Percentiles rank a stretch among this genome's conserved stretches.
Conservation (phyloP, 2,797 vertebrate species). For the Sebastes oblongus region DNA sequence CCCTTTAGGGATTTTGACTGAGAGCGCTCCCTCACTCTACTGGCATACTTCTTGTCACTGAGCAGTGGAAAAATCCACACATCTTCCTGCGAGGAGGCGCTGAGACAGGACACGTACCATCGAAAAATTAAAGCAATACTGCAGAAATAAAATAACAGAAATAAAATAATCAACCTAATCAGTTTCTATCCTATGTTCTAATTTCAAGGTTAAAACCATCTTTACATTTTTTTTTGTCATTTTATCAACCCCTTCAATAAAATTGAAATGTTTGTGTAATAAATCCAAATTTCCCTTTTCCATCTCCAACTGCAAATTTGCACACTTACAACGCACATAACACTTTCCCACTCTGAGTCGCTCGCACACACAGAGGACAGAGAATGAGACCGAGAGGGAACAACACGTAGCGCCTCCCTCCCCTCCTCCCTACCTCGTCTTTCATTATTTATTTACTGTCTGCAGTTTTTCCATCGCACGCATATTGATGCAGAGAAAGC, state of each 20-base stretch:
- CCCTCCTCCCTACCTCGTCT: slow-evolving; percentile 65
- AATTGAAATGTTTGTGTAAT: neutral
- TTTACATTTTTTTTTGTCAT: neutral
- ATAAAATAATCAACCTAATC: neutral
- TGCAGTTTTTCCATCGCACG: slow-evolving; percentile 83
- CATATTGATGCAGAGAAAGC: slow-evolving; percentile 86
- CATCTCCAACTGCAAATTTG: neutral
- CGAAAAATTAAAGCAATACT: neutral
- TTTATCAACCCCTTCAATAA: neutral
- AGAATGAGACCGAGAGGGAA: slow-evolving; percentile 63
- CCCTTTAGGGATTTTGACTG: slow-evolving; percentile 65
- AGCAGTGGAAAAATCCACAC: slow-evolving; percentile 31
- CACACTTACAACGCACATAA: slow-evolving; percentile 32
- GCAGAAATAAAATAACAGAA: neutral
- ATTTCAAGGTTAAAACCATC: slow-evolving; percentile 26
- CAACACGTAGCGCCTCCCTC: slow-evolving; percentile 43
- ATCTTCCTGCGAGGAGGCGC: slow-evolving; percentile 16
- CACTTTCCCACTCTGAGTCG: slow-evolving; percentile 57
- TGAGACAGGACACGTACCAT: neutral
- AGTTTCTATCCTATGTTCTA: neutral
- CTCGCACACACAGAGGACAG: slow-evolving; percentile 55
- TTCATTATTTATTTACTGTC: slow-evolving; percentile 87
- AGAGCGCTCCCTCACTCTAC: slow-evolving; percentile 46
- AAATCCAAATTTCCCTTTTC: slow-evolving; percentile 14
- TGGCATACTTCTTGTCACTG: slow-evolving; percentile 42